Percentiles rank a stretch among this genome's conserved stretches.
Evolutionary conservation across 1,140 invertebrate genomes (phyloP).

Genomic region (Alviniconcha marisindica): DNA sequence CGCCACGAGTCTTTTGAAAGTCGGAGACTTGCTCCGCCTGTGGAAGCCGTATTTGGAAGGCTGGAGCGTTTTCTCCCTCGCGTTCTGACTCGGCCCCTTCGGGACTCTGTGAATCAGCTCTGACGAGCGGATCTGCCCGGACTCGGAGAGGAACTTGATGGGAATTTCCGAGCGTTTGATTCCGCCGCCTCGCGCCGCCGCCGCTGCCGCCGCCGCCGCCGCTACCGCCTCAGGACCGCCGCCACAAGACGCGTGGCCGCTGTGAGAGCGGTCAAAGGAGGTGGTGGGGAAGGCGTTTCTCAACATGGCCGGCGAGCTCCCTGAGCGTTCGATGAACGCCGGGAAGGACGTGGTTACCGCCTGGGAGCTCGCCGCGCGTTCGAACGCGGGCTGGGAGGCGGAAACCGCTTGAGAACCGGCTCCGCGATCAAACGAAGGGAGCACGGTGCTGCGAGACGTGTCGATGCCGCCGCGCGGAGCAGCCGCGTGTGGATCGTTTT

Average conservation of each 20-base stretch:
- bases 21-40: conserved; percentile 44
- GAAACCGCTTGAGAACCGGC: not conserved
- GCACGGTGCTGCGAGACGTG: not conserved
- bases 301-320: not conserved
- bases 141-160: conserved; percentile 16
- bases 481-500: not conserved
- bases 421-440: not conserved
- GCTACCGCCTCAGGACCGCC: not conserved
- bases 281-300: not conserved
- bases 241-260: not conserved
- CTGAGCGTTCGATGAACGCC: not conserved
- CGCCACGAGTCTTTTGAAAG: conserved; percentile 43
- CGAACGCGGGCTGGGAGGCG: not conserved
- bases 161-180: conserved; percentile 5
- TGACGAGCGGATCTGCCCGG: not conserved
- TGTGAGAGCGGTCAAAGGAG: not conserved
- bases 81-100: not conserved
- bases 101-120: conserved; percentile 10
- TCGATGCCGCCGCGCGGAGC: not conserved
- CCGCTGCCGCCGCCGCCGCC: not conserved
- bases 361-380: not conserved
- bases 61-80: conserved; percentile 2
- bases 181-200: not conserved
- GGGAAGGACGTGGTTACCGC: not conserved
- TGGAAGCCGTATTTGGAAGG: conserved; percentile 49